Evolutionary conservation across 53 echinoderm and acorn worm genomes (phyloP), one percentile per base, ranked within the genome.

Genomic region (Astropecten irregularis): DNA sequence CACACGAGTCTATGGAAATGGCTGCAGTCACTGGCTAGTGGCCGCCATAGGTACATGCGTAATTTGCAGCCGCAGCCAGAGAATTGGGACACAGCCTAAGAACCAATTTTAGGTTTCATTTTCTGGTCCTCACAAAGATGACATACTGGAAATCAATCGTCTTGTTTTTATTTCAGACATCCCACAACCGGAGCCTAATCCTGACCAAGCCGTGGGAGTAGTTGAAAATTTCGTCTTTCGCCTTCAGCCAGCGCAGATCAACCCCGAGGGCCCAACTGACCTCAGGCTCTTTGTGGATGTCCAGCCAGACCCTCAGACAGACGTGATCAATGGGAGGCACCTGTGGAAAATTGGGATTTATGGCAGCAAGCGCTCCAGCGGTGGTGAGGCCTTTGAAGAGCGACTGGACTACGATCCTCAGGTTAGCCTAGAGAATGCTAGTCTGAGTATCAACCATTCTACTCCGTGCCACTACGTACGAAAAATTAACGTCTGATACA

Each of bases 291-390:
- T 66, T n/a, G 42, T 85, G 9, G 49, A 73, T 22, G 65, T 85
- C 11, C 28, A 31, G 2, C 49, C 82, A 9, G 13, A 40, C 7
- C 11, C 49, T 33, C 33, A 34, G 19, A 66, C 82, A 0, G 86
- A 86, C 49, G 30, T 57, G 28, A 86, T 90, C 42, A 82, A 49
- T 11, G 91, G 91, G n/a, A 55, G 29, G n/a, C 40, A 83, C 66
- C 49, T 91, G 28, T 91, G 91, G 91, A 40, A 60, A 16, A 44
- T 91, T 49, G 82, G 86, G 25, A 76, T 91, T 51, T 91, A 83
- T 48, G 87, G 74, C 2, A 85, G 86, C 35, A 37, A 13, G 11
- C 3, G 11, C 35, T 4, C 9, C n/a, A 7, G 19, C 36, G 86
- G 86, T 1, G 55, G 13, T 28, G 86, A 76, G 6, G n/a, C 76